phyloP scores from a whole-genome alignment of 2,888 invertebrate genomes.

The Sesamia inferens region DNA sequence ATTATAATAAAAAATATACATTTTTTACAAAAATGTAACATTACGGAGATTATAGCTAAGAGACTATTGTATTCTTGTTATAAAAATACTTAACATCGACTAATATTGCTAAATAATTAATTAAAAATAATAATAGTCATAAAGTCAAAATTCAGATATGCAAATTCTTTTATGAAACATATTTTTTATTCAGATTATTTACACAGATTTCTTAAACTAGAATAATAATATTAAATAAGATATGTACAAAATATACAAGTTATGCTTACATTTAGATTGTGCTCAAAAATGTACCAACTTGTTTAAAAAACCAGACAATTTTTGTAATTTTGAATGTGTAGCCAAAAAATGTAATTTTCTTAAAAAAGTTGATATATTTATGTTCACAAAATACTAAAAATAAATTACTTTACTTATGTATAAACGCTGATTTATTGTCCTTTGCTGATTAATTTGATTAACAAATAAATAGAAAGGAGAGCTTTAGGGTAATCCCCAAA shows the following conservation, averaged over 20 bases:
- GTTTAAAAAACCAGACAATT: slow-evolving; percentile 52
- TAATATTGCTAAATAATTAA: slow-evolving; percentile 81
- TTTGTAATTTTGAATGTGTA: slow-evolving; percentile 42
- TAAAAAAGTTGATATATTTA: slow-evolving; percentile 63
- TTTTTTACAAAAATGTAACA: slow-evolving; percentile 87
- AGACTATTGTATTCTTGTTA: slow-evolving; percentile 79
- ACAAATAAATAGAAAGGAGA: slow-evolving; percentile 60
- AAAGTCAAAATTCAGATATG: slow-evolving; percentile 82
- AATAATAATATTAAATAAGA: slow-evolving; percentile 76
- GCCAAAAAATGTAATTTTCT: slow-evolving; percentile 56
- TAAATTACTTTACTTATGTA: slow-evolving; percentile 46
- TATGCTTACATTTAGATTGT: slow-evolving; percentile 67
- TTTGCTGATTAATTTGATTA: slow-evolving; percentile 58
- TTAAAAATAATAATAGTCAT: slow-evolving; percentile 74
- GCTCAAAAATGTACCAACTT: slow-evolving; percentile 64
- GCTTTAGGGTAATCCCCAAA: slow-evolving; percentile 50
- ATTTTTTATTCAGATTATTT: slow-evolving; percentile 83
- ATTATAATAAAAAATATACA: slow-evolving; percentile 88
- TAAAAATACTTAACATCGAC: slow-evolving; percentile 83
- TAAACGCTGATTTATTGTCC: slow-evolving; percentile 46
- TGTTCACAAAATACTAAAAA: slow-evolving; percentile 51
- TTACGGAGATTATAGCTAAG: slow-evolving; percentile 76
- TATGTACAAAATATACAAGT: slow-evolving; percentile 85
- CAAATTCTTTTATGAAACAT: slow-evolving; percentile 76
- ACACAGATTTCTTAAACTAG: slow-evolving; percentile 73